A percentile compares a stretch with the other conserved stretches of the same genome.
Evolutionary conservation across 2,797 vertebrate genomes (phyloP).

Genomic region (Pitangus sulphuratus): DNA sequence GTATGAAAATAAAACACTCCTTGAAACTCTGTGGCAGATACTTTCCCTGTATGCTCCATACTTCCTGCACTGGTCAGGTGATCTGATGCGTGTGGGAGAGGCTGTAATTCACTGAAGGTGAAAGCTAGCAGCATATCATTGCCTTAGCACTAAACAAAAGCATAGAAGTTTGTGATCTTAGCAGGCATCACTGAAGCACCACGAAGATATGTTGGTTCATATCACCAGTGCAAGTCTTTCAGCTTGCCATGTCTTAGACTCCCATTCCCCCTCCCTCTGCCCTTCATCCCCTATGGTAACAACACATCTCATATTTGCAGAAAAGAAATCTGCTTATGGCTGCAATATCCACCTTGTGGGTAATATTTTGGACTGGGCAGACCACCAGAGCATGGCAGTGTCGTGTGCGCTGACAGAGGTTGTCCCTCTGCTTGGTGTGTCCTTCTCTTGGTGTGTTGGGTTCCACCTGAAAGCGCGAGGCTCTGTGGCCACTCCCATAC

Average conservation of each 20-base stretch:
- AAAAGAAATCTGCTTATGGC: not conserved
- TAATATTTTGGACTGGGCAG: not conserved
- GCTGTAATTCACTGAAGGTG: not conserved
- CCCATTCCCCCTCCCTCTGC: not conserved
- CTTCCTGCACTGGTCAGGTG: not conserved
- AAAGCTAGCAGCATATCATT: not conserved
- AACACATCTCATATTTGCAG: not conserved
- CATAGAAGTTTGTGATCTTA: rapidly evolving
- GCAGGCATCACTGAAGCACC: not conserved
- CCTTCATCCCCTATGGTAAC: not conserved
- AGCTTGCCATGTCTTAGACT: not conserved
- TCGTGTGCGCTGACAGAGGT: rapidly evolving
- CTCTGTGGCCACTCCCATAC: rapidly evolving
- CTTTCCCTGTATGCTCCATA: not conserved
- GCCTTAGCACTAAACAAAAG: not conserved
- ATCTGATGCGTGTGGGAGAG: not conserved
- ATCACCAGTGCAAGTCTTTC: not conserved
- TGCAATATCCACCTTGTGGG: not conserved
- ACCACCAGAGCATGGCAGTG: not conserved
- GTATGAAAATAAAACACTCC: not conserved
- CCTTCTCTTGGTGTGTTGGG: not conserved
- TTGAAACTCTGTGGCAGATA: not conserved
- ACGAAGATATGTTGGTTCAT: not conserved
- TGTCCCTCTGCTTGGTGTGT: not conserved
- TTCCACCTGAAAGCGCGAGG: rapidly evolving